Evolutionary conservation across 2,888 invertebrate genomes (phyloP).

Genomic region (Apomyelois bistriatella): DNA sequence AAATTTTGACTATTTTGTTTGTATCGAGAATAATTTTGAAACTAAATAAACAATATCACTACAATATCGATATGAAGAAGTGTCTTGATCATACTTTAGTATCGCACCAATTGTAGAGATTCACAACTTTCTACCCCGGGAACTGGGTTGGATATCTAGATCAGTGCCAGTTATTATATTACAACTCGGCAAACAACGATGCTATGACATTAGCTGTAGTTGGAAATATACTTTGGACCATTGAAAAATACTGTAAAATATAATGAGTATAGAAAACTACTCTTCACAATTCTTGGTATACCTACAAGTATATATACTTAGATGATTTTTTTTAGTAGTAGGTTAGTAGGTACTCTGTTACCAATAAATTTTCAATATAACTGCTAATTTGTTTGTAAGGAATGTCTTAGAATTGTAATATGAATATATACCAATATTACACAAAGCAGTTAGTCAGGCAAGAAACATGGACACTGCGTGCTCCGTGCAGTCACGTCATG

Average conservation of each 20-base stretch:
- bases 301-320: too few relatives aligned
- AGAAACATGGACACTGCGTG: constrained; percentile 41
- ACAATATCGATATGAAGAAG: background rate
- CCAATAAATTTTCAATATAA: too few relatives aligned
- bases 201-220: constrained; percentile 34
- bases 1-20: background rate
- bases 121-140: constrained; percentile 41
- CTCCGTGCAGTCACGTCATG: constrained; percentile 55
- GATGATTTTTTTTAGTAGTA: too few relatives aligned
- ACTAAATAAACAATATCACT: background rate
- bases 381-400: too few relatives aligned
- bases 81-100: too few relatives aligned
- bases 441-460: constrained; percentile 29
- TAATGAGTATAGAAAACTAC: too few relatives aligned
- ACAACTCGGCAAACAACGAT: constrained; percentile 41
- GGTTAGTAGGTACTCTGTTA: too few relatives aligned
- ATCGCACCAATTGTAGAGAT: background rate
- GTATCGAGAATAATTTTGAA: background rate
- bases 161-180: constrained; percentile 48
- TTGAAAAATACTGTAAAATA: too few relatives aligned
- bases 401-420: background rate
- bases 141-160: constrained; percentile 68
- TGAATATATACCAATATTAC: constrained; percentile 1
- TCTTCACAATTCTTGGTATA: too few relatives aligned
- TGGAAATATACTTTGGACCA: background rate